Evolutionary conservation across 2,797 vertebrate species (phyloP), one percentile per base, ranked within the genome.

Genomic region (Etheostoma nigrum): DNA sequence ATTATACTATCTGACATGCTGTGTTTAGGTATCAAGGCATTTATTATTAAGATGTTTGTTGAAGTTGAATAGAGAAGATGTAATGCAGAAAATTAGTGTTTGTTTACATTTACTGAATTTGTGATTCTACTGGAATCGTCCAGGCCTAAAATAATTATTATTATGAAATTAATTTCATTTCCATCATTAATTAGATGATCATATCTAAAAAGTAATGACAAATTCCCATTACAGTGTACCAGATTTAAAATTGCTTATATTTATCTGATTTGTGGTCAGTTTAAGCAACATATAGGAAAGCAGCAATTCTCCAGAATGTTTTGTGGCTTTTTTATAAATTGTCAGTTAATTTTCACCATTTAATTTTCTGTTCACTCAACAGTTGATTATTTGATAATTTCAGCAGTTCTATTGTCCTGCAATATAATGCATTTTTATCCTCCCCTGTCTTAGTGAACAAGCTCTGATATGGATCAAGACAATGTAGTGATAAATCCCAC

Each of bases 81-180:
- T 48, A 27, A 47, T 60, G 54, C 36, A 67, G 42, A 60, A 36
- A 52, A 52, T 33, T 0, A 30, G 44, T 47, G 16, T 69, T 53
- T 78, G 73, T 79, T 84, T 76, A 58, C 68, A 45, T 18, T 25
- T 57, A 30, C 11, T 23, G 47, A n/a, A 73, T 48, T 48, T 61
- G 23, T 57, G 27, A 33, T 55, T 67, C 4, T 25, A 14, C n/a
- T 45, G 8, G 57, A 33, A 3, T 18, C n/a, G 0, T 40, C 45
- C 19, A 45, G 61, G 16, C 27, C 49, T n/a, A 18, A 72, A 42
- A 40, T 40, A 40, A 11, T 40, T 40, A 3, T 40, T 27, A 27
- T 27, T 27, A 27, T 27, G 3, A 45, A 30, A 44, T 53, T 0
- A 4, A 30, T 42, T 58, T 7, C 0, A 27, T 30, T 40, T 55